These are phyloP conservation scores for Salvelinus namaycush DNA, from an alignment of 2,113 vertebrate genomes.

Conservation along the genomic window DNA sequence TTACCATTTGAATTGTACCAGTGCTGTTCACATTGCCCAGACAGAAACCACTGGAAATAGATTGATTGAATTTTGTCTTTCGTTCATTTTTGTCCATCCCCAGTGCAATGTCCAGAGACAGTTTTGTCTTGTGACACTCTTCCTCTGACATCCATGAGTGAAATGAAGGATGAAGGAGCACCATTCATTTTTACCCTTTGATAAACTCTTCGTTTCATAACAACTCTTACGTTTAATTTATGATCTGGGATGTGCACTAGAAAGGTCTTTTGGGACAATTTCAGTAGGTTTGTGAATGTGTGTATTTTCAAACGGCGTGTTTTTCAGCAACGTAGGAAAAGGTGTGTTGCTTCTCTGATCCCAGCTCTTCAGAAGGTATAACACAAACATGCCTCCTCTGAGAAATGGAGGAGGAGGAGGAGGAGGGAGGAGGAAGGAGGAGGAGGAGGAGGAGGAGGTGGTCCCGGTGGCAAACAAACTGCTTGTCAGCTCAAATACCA, in stretches of 20 bases:
- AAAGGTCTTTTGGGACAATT: slow-evolving; percentile 4
- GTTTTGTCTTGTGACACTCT: slow-evolving; percentile 23
- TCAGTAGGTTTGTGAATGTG: background rate
- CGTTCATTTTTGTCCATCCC: slow-evolving; percentile 9
- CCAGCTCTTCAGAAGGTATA: background rate
- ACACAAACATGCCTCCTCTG: slow-evolving; percentile 39
- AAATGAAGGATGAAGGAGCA: slow-evolving; percentile 11
- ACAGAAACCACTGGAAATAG: slow-evolving; percentile 27
- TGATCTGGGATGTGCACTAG: background rate
- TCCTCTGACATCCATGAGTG: slow-evolving; percentile 4
- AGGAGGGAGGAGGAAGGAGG: too few species aligned
- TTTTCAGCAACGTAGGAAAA: slow-evolving; percentile 32
- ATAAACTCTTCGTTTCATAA: background rate
- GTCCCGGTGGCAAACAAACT: slow-evolving; percentile 46
- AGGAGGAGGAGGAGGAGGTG: background rate
- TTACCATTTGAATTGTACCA: slow-evolving; percentile 25
- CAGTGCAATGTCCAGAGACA: slow-evolving; percentile 23
- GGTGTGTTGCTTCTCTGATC: slow-evolving; percentile 48
- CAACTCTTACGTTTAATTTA: background rate
- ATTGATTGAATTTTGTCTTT: slow-evolving; percentile 36
- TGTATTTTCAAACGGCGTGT: background rate
- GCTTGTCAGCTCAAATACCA: slow-evolving; percentile 70
- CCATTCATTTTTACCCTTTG: background rate
- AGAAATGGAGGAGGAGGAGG: slow-evolving; percentile 48
- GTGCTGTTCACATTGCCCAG: slow-evolving; percentile 21